Conservation (phyloP, 2,113 vertebrate genomes). For the Peromyscus leucopus region DNA sequence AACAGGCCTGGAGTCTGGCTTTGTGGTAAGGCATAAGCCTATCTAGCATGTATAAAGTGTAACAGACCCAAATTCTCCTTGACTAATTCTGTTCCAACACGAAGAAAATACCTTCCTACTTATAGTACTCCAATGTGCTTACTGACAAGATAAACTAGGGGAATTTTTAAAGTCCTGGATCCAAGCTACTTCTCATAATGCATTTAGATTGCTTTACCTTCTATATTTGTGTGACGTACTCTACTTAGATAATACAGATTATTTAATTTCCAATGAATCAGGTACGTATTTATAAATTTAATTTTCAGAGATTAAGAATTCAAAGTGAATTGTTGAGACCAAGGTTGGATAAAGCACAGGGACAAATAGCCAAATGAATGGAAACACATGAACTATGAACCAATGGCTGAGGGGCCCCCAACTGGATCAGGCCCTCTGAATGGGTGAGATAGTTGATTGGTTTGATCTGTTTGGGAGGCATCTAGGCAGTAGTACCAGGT, state of each 20-base stretch:
- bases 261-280: constrained; percentile 23
- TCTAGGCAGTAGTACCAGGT: no score
- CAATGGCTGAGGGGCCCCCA: no score
- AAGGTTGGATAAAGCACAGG: no score
- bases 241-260: background rate
- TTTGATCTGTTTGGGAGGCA: no score
- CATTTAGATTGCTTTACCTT: background rate
- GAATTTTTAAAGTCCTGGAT: background rate
- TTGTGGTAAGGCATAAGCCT: background rate
- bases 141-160: background rate
- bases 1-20: background rate
- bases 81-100: background rate
- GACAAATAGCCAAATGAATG: no score
- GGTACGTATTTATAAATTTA: background rate
- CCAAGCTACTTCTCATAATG: background rate
- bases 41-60: background rate
- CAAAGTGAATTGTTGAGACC: no score
- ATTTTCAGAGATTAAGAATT: background rate
- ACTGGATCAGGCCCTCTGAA: no score
- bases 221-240: background rate
- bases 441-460: no score
- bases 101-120: background rate
- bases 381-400: no score
- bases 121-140: background rate
- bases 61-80: background rate